Percentiles rank a stretch among this genome's conserved stretches.
Evolutionary conservation across 2,888 invertebrate species (phyloP).

Genomic region (Strigamia transsilvanica): DNA sequence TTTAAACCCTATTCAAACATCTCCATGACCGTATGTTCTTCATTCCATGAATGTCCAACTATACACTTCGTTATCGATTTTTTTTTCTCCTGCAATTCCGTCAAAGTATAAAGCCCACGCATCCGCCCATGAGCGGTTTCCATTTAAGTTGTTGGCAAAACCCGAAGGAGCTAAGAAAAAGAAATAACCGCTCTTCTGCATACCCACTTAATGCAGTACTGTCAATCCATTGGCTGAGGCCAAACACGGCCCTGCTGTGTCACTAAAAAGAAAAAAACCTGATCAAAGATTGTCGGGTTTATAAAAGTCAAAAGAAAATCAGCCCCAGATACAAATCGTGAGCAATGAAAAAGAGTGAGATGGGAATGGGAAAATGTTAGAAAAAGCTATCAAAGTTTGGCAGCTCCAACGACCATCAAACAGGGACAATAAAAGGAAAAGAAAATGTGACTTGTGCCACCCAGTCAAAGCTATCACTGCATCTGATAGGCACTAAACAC

Average conservation of each 20-base stretch:
- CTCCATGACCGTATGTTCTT: not conserved
- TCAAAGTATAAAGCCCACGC: slow-evolving; percentile 15
- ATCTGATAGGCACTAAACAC: slow-evolving; percentile 45
- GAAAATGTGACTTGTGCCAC: slow-evolving; percentile 49
- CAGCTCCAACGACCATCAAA: slow-evolving; percentile 49
- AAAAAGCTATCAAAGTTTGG: slow-evolving; percentile 43
- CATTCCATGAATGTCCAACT: slow-evolving; percentile 2
- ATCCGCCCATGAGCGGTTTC: not conserved
- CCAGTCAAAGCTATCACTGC: slow-evolving; percentile 45
- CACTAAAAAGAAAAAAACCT: slow-evolving; percentile 8
- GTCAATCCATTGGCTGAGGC: slow-evolving; percentile 1
- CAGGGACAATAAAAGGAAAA: slow-evolving; percentile 40
- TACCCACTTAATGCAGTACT: slow-evolving; percentile 39
- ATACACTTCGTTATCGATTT: slow-evolving; percentile 40
- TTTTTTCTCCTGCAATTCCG: not conserved
- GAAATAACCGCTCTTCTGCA: slow-evolving; percentile 25
- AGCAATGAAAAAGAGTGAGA: not conserved
- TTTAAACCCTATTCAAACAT: slow-evolving; percentile 32
- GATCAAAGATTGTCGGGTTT: slow-evolving; percentile 4
- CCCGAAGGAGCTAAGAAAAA: not conserved
- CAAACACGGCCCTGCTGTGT: not conserved
- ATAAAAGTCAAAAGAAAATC: slow-evolving; percentile 6
- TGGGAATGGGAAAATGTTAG: slow-evolving; percentile 26
- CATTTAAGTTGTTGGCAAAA: slow-evolving; percentile 6
- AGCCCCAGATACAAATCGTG: slow-evolving; percentile 33